These are phyloP conservation scores for Acipenser oxyrinchus DNA, from an alignment of 2,797 vertebrate genomes.

Conservation along the genomic window DNA sequence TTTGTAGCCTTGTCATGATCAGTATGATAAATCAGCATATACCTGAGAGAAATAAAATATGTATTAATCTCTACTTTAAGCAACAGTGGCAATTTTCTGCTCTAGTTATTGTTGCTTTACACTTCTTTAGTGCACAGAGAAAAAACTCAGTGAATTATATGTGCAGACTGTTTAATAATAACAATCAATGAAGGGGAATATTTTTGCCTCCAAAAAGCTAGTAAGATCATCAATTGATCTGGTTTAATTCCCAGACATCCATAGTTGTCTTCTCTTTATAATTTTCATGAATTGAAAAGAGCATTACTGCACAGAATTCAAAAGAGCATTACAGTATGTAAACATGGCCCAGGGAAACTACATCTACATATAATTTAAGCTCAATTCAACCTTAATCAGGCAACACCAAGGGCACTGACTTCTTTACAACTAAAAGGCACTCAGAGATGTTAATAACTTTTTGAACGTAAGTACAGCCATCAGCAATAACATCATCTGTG, in stretches of 20 bases:
- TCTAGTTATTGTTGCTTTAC: slow-evolving; percentile 70
- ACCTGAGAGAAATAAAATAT: slow-evolving; percentile 8
- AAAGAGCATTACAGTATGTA: slow-evolving; percentile 40
- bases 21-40: no score
- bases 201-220: slow-evolving; percentile 76
- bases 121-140: slow-evolving; percentile 64
- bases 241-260: slow-evolving; percentile 73
- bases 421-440: slow-evolving; percentile 10
- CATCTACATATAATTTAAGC: slow-evolving; percentile 65
- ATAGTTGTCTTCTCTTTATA: slow-evolving; percentile 61
- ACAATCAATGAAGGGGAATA: slow-evolving; percentile 45
- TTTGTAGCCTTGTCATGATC: no score
- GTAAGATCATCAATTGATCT: slow-evolving; percentile 80
- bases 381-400: slow-evolving; percentile 58
- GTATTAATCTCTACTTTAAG: slow-evolving; percentile 37
- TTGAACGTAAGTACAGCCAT: slow-evolving; percentile 11
- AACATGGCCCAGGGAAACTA: slow-evolving; percentile 55
- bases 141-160: slow-evolving; percentile 77
- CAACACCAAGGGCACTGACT: slow-evolving; percentile 22
- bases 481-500: slow-evolving; percentile 13
- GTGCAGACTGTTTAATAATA: no score
- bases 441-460: slow-evolving; percentile 16
- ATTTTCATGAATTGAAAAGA: no score
- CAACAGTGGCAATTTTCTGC: slow-evolving; percentile 51
- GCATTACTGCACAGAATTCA: no score